Conservation (phyloP, 2,113 vertebrate species). For the Canis aureus region DNA sequence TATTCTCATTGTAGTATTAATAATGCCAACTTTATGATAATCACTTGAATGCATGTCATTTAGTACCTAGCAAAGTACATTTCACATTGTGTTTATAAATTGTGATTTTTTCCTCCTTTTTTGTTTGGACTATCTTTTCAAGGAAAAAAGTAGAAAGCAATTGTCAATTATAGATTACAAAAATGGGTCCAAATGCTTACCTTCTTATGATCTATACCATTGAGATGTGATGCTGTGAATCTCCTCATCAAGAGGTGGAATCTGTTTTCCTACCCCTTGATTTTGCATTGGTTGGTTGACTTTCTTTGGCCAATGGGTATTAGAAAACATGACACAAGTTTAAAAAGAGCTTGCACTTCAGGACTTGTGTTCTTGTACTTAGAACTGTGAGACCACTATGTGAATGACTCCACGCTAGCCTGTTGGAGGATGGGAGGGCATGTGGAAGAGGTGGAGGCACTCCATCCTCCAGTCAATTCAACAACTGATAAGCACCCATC, state of each 20-base stretch:
- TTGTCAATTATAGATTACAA: not conserved
- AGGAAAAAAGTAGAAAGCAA: not conserved
- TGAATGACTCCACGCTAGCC: not conserved
- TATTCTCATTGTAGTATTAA: not conserved
- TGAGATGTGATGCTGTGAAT: not conserved
- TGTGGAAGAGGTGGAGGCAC: not conserved
- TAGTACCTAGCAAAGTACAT: not conserved
- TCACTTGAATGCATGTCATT: not conserved
- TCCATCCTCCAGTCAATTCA: not conserved
- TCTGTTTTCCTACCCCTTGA: not conserved
- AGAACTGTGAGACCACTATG: not conserved
- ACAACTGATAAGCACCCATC: not conserved
- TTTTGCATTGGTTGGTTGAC: not conserved
- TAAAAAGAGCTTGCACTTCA: not conserved
- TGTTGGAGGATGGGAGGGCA: not conserved
- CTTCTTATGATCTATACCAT: no score
- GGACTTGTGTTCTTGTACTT: not conserved
- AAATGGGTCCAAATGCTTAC: not conserved
- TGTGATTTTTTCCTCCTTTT: not conserved
- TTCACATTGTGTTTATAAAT: not conserved
- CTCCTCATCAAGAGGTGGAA: not conserved
- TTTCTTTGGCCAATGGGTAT: not conserved
- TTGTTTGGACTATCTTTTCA: not conserved
- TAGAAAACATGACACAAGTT: not conserved
- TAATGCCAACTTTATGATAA: not conserved